Percentiles rank a stretch among this genome's conserved stretches.
Evolutionary conservation across 2,113 vertebrate genomes (phyloP).

Genomic region (Lepus europaeus): DNA sequence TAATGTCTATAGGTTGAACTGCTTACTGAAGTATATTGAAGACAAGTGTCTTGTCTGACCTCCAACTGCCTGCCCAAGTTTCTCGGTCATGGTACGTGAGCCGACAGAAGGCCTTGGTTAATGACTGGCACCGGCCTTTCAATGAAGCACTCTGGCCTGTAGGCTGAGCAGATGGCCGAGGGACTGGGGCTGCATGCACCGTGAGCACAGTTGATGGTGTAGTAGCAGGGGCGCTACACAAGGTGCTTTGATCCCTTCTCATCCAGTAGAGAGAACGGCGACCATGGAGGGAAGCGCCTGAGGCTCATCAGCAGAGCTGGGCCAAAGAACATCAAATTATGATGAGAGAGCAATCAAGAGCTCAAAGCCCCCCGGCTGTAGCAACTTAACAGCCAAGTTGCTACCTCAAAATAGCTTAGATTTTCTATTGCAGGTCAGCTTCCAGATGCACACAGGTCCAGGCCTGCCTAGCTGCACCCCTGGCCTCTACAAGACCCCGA

Average conservation of each 20-base stretch:
- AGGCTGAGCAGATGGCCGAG: constrained; percentile 68
- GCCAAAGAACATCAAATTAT: constrained; percentile 4
- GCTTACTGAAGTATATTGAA: constrained; percentile 14
- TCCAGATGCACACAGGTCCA: not conserved
- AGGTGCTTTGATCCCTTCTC: not conserved
- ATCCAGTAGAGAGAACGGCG: not conserved
- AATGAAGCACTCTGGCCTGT: not conserved
- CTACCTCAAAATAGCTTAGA: not conserved
- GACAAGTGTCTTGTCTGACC: constrained; percentile 16
- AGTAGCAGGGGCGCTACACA: not conserved
- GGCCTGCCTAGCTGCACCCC: not conserved
- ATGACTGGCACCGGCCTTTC: constrained; percentile 57
- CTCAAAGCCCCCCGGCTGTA: not conserved
- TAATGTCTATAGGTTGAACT: not conserved
- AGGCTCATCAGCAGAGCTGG: constrained; percentile 17
- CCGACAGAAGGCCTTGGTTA: constrained; percentile 70
- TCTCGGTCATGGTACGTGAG: constrained; percentile 55
- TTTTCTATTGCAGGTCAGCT: constrained; percentile 34
- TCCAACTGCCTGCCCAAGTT: constrained; percentile 25
- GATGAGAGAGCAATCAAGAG: not conserved
- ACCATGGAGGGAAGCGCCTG: not conserved
- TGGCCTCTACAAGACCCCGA: not conserved
- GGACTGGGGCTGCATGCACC: not conserved
- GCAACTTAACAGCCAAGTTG: not conserved
- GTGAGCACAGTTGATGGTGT: constrained; percentile 5